Evolutionary conservation across 2,113 vertebrate genomes (phyloP).

Genomic region (Amblyornis subalaris): DNA sequence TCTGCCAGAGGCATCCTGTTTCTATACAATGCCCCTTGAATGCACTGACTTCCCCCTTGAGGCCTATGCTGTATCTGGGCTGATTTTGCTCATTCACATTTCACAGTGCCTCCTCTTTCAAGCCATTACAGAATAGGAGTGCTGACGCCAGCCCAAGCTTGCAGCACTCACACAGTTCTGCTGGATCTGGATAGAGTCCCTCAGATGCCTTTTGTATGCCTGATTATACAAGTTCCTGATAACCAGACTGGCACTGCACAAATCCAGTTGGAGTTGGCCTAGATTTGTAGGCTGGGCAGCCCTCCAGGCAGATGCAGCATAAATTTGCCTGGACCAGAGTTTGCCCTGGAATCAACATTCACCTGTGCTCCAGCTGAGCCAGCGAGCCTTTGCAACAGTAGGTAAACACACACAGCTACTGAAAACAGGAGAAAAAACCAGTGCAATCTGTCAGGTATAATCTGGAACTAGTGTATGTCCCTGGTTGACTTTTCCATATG

Average conservation of each 20-base stretch:
- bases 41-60: background rate
- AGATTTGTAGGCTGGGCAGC: background rate
- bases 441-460: background rate
- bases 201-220: background rate
- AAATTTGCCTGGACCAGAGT: background rate
- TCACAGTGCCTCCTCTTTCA: background rate
- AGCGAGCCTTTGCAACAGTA: background rate
- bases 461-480: background rate
- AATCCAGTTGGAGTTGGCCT: background rate
- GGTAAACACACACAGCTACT: background rate
- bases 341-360: background rate
- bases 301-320: background rate
- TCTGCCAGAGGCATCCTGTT: background rate
- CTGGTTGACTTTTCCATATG: background rate
- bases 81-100: background rate
- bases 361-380: conserved; percentile 28
- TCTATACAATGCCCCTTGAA: background rate
- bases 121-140: background rate
- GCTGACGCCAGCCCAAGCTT: background rate
- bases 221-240: background rate
- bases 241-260: background rate
- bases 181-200: background rate
- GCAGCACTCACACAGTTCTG: background rate
- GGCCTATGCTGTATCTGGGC: background rate
- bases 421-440: background rate